phyloP scores from a whole-genome alignment of 2,797 vertebrate genomes.

The Chromis chromis region DNA sequence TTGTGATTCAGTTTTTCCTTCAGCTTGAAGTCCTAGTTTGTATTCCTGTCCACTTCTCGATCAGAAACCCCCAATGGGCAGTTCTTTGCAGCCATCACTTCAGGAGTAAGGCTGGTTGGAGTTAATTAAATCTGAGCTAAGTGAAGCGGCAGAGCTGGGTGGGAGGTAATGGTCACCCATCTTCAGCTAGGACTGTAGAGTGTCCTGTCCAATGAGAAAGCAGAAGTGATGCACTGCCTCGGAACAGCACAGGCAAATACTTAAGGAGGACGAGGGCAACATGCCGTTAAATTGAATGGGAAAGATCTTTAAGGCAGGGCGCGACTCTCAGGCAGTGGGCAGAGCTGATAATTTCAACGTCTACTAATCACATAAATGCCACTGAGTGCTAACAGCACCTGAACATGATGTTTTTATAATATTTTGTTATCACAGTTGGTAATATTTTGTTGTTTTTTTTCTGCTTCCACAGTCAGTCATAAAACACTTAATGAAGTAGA shows the following conservation, averaged over 20 bases:
- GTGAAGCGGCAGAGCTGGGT: slow-evolving; percentile 67
- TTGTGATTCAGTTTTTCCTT: slow-evolving; percentile 38
- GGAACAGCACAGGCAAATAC: slow-evolving; percentile 68
- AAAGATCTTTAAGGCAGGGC: slow-evolving; percentile 65
- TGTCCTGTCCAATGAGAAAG: slow-evolving; percentile 60
- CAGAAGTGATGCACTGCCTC: slow-evolving; percentile 61
- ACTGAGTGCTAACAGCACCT: slow-evolving; percentile 63
- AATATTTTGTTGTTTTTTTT: slow-evolving; percentile 57
- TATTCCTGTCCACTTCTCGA: slow-evolving; percentile 56
- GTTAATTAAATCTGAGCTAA: slow-evolving; percentile 80
- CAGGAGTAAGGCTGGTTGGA: slow-evolving; percentile 62
- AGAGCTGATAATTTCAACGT: slow-evolving; percentile 71
- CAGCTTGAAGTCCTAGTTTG: slow-evolving; percentile 50
- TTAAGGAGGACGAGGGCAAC: slow-evolving; percentile 73
- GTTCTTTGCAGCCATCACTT: slow-evolving; percentile 56
- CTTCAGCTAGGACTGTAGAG: slow-evolving; percentile 50
- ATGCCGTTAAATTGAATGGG: slow-evolving; percentile 80
- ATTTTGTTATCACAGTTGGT: slow-evolving; percentile 45
- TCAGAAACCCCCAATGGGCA: slow-evolving; percentile 55
- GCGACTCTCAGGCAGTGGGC: slow-evolving; percentile 42
- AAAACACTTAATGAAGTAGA: slow-evolving; percentile 29
- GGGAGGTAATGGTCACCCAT: slow-evolving; percentile 69
- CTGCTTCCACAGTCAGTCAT: slow-evolving; percentile 31
- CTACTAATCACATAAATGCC: slow-evolving; percentile 76
- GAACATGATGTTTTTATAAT: slow-evolving; percentile 54